Conservation (phyloP, 2,888 invertebrate genomes). For the Cremastinae sp. region DNA sequence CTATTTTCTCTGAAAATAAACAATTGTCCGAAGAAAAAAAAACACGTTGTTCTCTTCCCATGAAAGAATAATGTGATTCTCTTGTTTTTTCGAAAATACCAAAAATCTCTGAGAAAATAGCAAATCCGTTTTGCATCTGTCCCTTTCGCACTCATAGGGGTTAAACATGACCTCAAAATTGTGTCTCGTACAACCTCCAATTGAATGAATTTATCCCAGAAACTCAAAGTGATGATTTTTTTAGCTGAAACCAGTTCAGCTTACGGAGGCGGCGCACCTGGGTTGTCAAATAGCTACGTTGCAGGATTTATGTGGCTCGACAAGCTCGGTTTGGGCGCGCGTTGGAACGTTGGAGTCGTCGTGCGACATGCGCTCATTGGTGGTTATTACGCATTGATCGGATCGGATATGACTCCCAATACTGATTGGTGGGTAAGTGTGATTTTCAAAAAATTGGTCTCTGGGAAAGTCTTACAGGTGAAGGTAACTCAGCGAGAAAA, state of each 20-base stretch:
- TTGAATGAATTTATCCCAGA: not conserved
- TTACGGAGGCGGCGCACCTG: slow-evolving; percentile 88
- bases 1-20: too few species aligned
- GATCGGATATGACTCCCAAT: slow-evolving; percentile 83
- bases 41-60: too few species aligned
- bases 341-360: slow-evolving; percentile 84
- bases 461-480: slow-evolving; percentile 83
- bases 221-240: slow-evolving; percentile 43
- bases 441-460: slow-evolving; percentile 86
- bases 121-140: too few species aligned
- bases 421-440: slow-evolving; percentile 88
- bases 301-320: slow-evolving; percentile 89
- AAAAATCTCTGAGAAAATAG: too few species aligned
- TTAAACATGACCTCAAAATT: too few species aligned
- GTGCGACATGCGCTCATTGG: slow-evolving; percentile 86
- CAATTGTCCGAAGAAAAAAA: too few species aligned
- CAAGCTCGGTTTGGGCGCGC: slow-evolving; percentile 87
- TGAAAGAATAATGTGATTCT: too few species aligned
- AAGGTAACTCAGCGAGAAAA: slow-evolving; percentile 77
- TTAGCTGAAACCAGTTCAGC: slow-evolving; percentile 87
- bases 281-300: slow-evolving; percentile 86
- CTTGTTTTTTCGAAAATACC: too few species aligned
- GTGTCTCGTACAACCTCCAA: too few species aligned
- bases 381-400: slow-evolving; percentile 86
- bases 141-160: too few species aligned